A percentile compares a stretch with the other conserved stretches of the same genome.
phyloP scores from a whole-genome alignment of 1,140 invertebrate genomes.

The Diachasma alloeum region DNA sequence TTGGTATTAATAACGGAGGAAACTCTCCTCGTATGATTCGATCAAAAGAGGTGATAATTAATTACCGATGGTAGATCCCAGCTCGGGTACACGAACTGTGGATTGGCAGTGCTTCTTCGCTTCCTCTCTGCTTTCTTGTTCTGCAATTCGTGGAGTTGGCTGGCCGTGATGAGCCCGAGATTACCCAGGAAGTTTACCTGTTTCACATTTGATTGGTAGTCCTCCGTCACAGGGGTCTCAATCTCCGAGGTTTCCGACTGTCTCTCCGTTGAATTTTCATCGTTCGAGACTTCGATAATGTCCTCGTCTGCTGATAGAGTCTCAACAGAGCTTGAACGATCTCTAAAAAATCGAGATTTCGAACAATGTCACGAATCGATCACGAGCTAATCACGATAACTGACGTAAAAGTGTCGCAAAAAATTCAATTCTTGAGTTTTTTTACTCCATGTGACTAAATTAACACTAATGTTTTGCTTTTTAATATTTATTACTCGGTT shows the following conservation, averaged over 20 bases:
- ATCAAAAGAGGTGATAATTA: not conserved
- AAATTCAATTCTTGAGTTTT: no score
- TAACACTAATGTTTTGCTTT: no score
- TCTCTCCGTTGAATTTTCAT: slow-evolving; percentile 42
- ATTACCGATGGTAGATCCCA: slow-evolving; percentile 55
- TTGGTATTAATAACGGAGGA: not conserved
- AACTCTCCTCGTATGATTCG: not conserved
- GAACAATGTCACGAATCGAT: no score
- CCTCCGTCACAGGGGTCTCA: not conserved
- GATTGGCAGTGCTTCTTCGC: slow-evolving; percentile 66
- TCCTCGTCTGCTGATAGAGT: slow-evolving; percentile 50
- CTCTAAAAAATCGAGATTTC: slow-evolving; percentile 29
- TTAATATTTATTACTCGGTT: no score
- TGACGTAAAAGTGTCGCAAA: no score
- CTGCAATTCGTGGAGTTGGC: slow-evolving; percentile 61
- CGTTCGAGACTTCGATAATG: slow-evolving; percentile 45
- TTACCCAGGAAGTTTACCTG: slow-evolving; percentile 53
- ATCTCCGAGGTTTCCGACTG: slow-evolving; percentile 32
- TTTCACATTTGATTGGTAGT: slow-evolving; percentile 26
- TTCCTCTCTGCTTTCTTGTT: slow-evolving; percentile 66
- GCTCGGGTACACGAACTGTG: slow-evolving; percentile 66
- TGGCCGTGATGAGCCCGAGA: slow-evolving; percentile 61
- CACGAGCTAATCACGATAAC: no score
- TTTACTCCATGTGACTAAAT: no score
- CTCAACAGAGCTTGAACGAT: slow-evolving; percentile 43